These are phyloP conservation scores for Yasuhikotakia modesta DNA, from an alignment of 2,797 vertebrate species.

Conservation along the genomic window DNA sequence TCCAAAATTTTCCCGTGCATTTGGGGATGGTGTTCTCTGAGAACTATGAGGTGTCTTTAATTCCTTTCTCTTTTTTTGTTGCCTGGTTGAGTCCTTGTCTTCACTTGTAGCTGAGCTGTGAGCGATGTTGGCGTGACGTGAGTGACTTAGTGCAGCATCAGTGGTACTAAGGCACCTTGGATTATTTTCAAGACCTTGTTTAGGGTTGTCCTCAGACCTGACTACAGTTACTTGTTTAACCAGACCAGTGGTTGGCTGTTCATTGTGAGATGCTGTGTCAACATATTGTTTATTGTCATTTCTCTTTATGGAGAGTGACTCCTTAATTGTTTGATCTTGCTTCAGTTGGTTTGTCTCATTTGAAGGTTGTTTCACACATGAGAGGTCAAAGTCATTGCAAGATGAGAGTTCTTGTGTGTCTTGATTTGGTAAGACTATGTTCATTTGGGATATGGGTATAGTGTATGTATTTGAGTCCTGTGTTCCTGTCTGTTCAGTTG, in stretches of 20 bases:
- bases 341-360: constrained; percentile 61
- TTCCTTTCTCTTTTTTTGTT: constrained; percentile 85
- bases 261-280: constrained; percentile 53
- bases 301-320: constrained; percentile 49
- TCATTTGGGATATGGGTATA: constrained; percentile 59
- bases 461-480: constrained; percentile 52
- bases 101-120: constrained; percentile 61
- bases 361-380: constrained; percentile 61
- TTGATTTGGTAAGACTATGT: constrained; percentile 62
- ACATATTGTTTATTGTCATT: constrained; percentile 66
- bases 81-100: constrained; percentile 74
- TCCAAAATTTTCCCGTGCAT: constrained; percentile 84
- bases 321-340: constrained; percentile 63
- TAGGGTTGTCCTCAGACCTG: constrained; percentile 67
- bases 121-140: constrained; percentile 63
- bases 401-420: constrained; percentile 50
- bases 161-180: constrained; percentile 66
- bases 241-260: constrained; percentile 60
- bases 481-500: constrained; percentile 57
- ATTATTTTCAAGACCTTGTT: constrained; percentile 61
- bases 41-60: constrained; percentile 72
- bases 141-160: constrained; percentile 61
- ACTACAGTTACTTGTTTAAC: constrained; percentile 71
- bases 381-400: constrained; percentile 26
- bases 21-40: constrained; percentile 73